phyloP scores from a whole-genome alignment of 1,140 invertebrate species.

The Mylabris phalerata region DNA sequence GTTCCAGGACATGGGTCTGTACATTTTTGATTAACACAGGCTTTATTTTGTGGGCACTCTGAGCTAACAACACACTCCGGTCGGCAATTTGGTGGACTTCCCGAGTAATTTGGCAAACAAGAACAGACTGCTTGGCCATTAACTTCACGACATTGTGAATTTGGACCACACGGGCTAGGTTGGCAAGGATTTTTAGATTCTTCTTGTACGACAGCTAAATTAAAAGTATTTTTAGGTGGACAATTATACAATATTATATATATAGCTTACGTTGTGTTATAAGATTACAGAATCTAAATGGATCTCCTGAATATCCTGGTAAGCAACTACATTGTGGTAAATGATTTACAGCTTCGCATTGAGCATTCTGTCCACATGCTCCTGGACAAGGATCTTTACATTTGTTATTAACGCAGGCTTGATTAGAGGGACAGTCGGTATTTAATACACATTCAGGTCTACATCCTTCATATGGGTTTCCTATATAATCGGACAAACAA shows the following conservation, averaged over 20 bases:
- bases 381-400: constrained; percentile 60
- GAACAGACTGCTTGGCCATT: constrained; percentile 60
- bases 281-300: constrained; percentile 60
- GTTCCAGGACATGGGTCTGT: constrained; percentile 60
- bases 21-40: constrained; percentile 63
- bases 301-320: constrained; percentile 57
- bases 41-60: constrained; percentile 55
- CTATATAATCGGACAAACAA: constrained; percentile 59
- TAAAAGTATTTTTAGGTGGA: constrained; percentile 31
- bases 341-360: constrained; percentile 55
- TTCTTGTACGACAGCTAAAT: constrained; percentile 2
- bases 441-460: constrained; percentile 62
- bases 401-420: constrained; percentile 53
- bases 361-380: constrained; percentile 56
- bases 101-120: constrained; percentile 57
- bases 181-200: constrained; percentile 55
- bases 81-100: constrained; percentile 60
- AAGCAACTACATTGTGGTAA: constrained; percentile 51
- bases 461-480: constrained; percentile 68
- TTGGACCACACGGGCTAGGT: constrained; percentile 61
- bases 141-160: constrained; percentile 59
- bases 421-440: constrained; percentile 58
- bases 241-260: constrained; percentile 29
- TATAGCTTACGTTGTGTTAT: constrained; percentile 48
- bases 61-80: constrained; percentile 61